Evolutionary conservation across 2,888 invertebrate genomes (phyloP).

Genomic region (Folsomia manolachei): DNA sequence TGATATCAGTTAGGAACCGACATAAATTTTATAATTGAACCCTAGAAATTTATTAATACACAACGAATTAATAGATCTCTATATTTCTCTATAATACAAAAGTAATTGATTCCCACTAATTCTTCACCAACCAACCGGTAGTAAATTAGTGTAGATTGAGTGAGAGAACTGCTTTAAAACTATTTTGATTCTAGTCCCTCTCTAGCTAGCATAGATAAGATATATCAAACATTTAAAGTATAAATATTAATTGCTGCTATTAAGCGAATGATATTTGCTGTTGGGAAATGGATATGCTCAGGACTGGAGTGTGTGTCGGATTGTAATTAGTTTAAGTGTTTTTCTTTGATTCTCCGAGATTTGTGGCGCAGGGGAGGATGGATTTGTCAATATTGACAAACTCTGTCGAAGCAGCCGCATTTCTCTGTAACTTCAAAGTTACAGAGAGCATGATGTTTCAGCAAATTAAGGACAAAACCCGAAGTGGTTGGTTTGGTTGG

Average conservation of each 20-base stretch:
- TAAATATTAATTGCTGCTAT: slow-evolving; percentile 37
- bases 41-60: too few relatives aligned
- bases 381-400: slow-evolving; percentile 18
- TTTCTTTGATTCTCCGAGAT: slow-evolving; percentile 48
- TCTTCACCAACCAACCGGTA: too few relatives aligned
- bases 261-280: slow-evolving; percentile 50
- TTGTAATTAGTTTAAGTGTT: slow-evolving; percentile 50
- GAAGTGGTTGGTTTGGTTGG: background rate
- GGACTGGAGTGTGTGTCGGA: slow-evolving; percentile 41
- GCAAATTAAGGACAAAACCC: background rate
- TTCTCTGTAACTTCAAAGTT: background rate
- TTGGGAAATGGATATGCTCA: slow-evolving; percentile 34
- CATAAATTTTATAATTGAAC: too few relatives aligned
- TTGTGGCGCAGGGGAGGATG: slow-evolving; percentile 24
- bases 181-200: too few relatives aligned
- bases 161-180: too few relatives aligned
- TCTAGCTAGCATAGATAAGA: too few relatives aligned
- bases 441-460: background rate
- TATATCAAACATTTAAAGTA: slow-evolving; percentile 6
- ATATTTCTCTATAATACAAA: too few relatives aligned
- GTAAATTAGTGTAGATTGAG: too few relatives aligned
- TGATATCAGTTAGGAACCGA: too few relatives aligned
- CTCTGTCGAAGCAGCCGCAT: background rate
- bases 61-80: too few relatives aligned
- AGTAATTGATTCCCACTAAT: too few relatives aligned